Evolutionary conservation across 2,113 vertebrate genomes (phyloP), one percentile per base, ranked within the genome.

Genomic region (Falcunculus frontatus): DNA sequence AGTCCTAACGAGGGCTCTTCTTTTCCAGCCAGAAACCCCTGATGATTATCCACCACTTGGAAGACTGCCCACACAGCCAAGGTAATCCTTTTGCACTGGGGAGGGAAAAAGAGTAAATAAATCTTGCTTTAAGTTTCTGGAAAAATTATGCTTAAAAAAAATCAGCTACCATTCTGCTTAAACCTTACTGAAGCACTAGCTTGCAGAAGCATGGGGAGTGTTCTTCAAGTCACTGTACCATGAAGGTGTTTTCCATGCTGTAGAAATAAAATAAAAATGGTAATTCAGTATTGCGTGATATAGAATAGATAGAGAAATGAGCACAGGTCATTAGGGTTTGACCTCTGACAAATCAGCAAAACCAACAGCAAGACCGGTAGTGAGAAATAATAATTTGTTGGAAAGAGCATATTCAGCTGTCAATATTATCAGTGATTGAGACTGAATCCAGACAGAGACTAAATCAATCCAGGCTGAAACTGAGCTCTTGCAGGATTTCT

Each of bases 31-130:
- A 99, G 97, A 99, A 98, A 83, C 99, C 99, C 44, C 96, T 99
- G 93, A 98, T 99, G 98, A 98, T 99, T 23, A 98, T 99, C 90
- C 99, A 99, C 60, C 99, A 99, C 95, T 94, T 99, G 80, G 99
- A 99, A 1, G 98, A 99, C 50, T 99, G 99, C 79, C 99, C 98
- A 2, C 99, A 99, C 97, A 99, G 99, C 93, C 98, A 98, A 96
- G 97, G 99, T 99, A 97, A 95, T 32, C 13, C 10, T 47, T 93
- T 49, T 20, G 69, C 46, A 50, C 41, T 6, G 10, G 3, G 12
- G 10, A 13, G 6, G n/a, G n/a, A n/a, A n/a, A n/a, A n/a, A n/a
- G n/a, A n/a, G n/a, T n/a, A n/a, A n/a, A n/a, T n/a, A n/a, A n/a
- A n/a, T n/a, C n/a, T n/a, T n/a, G n/a, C n/a, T n/a, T n/a, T n/a